phyloP scores from a whole-genome alignment of 2,113 vertebrate species.

The Phainopepla nitens region DNA sequence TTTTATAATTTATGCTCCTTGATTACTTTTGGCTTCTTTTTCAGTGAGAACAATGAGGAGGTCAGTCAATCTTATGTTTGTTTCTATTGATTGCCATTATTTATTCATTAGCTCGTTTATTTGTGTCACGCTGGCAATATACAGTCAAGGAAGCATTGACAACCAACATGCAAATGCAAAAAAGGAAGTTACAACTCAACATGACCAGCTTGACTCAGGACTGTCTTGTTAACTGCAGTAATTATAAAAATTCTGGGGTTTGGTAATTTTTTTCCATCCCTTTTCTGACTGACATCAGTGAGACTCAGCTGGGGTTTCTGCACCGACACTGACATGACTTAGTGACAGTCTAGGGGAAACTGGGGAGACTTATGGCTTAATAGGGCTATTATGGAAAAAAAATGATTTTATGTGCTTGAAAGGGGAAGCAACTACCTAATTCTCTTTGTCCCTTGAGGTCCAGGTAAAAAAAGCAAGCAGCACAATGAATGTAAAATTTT shows the following conservation, averaged over 20 bases:
- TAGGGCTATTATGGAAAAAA: neutral
- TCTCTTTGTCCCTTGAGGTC: neutral
- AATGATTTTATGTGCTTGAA: neutral
- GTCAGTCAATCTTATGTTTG: neutral
- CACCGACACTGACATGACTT: neutral
- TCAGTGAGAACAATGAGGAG: neutral
- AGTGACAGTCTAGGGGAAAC: neutral
- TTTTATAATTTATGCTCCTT: slow-evolving; percentile 32
- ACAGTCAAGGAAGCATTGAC: neutral
- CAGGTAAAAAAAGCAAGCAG: neutral
- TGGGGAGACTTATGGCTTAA: neutral
- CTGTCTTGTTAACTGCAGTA: neutral
- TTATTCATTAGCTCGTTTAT: slow-evolving; percentile 52
- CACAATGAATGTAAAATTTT: neutral
- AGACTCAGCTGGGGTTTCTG: neutral
- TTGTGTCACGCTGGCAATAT: neutral
- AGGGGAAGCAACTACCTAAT: neutral
- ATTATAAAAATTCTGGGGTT: neutral
- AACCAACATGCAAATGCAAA: neutral
- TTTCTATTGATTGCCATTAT: slow-evolving; percentile 46
- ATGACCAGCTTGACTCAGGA: neutral
- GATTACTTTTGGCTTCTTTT: neutral
- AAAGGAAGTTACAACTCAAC: neutral
- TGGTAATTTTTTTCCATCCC: neutral
- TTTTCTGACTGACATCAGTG: neutral